phyloP scores from a whole-genome alignment of 2,888 invertebrate genomes.

The Agrochola lychnidis region DNA sequence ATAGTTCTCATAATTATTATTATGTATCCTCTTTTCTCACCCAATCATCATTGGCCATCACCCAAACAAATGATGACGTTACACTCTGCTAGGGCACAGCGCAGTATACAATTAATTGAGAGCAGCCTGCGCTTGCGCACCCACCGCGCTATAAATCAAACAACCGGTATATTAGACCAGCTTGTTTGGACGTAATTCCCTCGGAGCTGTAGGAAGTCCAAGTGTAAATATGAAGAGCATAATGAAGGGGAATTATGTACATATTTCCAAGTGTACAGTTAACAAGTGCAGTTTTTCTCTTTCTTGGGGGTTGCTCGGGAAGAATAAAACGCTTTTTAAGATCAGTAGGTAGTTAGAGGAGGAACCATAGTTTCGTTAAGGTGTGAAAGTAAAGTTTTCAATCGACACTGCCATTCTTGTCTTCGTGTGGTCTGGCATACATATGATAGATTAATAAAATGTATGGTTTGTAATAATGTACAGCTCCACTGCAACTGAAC shows the following conservation, averaged over 20 bases:
- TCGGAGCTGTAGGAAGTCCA: slow-evolving; percentile 32
- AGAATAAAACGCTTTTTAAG: background rate
- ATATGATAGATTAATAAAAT: background rate
- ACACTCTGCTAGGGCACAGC: slow-evolving; percentile 2
- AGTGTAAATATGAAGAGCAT: slow-evolving; percentile 56
- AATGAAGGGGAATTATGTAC: slow-evolving; percentile 35
- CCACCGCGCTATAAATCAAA: slow-evolving; percentile 53
- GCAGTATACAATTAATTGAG: slow-evolving; percentile 47
- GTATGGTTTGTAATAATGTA: background rate
- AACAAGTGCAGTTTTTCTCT: background rate
- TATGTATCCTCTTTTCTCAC: background rate
- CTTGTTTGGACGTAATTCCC: slow-evolving; percentile 53
- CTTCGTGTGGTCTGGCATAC: background rate
- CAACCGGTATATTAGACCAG: slow-evolving; percentile 55
- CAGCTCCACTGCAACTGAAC: background rate
- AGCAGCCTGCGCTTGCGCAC: slow-evolving; percentile 51
- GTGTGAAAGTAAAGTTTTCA: background rate
- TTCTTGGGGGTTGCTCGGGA: background rate
- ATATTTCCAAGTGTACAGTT: slow-evolving; percentile 3
- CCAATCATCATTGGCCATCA: background rate
- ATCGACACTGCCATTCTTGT: background rate
- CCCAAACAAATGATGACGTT: slow-evolving; percentile 42
- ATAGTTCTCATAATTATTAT: background rate
- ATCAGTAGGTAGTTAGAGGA: background rate
- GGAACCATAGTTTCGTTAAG: background rate